Conservation (phyloP, 2,113 vertebrate species). For the Nibea albiflora region DNA sequence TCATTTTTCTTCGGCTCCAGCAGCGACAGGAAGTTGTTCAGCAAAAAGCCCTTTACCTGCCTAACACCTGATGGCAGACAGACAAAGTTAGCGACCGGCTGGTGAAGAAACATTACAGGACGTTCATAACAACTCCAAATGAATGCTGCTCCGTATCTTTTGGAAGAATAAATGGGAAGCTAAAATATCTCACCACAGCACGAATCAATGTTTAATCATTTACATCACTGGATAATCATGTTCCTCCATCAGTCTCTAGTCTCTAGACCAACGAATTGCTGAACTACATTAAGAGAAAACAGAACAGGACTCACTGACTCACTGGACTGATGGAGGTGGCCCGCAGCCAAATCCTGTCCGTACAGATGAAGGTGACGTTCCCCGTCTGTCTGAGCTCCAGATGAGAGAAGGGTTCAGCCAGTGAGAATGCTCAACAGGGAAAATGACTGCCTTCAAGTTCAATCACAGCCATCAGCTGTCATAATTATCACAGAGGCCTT, state of each 20-base stretch:
- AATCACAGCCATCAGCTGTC: constrained; percentile 46
- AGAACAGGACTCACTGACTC: neutral
- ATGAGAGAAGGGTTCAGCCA: constrained; percentile 28
- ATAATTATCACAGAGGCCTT: constrained; percentile 43
- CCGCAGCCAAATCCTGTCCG: constrained; percentile 37
- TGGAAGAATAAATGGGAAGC: neutral
- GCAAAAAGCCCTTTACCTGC: neutral
- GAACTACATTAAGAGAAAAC: neutral
- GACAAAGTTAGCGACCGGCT: neutral
- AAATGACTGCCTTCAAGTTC: constrained; percentile 27
- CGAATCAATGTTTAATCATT: neutral
- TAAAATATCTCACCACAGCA: neutral
- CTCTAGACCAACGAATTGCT: neutral
- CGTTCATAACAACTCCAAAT: neutral
- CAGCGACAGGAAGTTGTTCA: neutral
- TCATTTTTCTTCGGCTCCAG: neutral
- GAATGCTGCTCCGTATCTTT: neutral
- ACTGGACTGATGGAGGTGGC: constrained; percentile 15
- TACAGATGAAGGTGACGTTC: constrained; percentile 45
- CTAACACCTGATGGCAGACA: neutral
- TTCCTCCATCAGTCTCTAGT: neutral
- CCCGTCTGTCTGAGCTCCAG: constrained; percentile 39
- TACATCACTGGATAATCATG: neutral
- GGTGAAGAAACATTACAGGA: neutral
- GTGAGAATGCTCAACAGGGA: constrained; percentile 21